These are phyloP conservation scores for Phoenicopterus ruber DNA, from an alignment of 2,113 vertebrate species.

Conservation along the genomic window DNA sequence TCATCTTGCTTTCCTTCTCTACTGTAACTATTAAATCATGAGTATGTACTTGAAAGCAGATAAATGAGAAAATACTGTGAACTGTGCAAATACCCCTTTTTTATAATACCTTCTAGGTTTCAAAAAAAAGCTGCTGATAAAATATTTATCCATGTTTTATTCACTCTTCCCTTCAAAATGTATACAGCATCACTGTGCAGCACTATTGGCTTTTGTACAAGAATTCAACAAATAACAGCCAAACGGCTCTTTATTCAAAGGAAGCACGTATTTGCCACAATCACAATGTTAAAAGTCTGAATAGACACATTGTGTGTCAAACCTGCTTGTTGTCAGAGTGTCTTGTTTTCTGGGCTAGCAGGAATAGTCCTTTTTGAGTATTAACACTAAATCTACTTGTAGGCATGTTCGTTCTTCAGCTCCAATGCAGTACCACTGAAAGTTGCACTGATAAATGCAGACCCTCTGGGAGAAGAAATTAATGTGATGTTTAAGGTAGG, in stretches of 20 bases:
- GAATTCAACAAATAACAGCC: background rate
- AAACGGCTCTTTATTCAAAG: background rate
- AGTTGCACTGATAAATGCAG: constrained; percentile 89
- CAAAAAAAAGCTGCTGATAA: background rate
- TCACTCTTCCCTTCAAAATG: background rate
- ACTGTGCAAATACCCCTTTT: background rate
- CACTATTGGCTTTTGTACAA: constrained; percentile 16
- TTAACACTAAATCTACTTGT: constrained; percentile 54
- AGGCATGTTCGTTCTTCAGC: constrained; percentile 99
- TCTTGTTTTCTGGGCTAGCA: background rate
- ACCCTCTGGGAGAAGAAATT: constrained; percentile 95
- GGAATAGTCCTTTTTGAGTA: background rate
- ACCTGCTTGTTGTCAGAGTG: constrained; percentile 6
- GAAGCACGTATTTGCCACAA: background rate
- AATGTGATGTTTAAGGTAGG: constrained; percentile 98
- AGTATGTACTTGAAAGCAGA: background rate
- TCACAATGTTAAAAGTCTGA: background rate
- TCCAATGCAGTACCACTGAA: constrained; percentile 96
- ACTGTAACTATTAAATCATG: background rate
- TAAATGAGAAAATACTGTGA: background rate
- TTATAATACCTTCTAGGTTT: background rate
- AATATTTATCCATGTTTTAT: background rate
- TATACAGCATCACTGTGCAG: background rate
- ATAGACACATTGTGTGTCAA: background rate
- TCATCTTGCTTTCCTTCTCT: background rate